Base-by-base conservation (phyloP, 2,797 vertebrate genomes). In the Sebastes cheni region DNA sequence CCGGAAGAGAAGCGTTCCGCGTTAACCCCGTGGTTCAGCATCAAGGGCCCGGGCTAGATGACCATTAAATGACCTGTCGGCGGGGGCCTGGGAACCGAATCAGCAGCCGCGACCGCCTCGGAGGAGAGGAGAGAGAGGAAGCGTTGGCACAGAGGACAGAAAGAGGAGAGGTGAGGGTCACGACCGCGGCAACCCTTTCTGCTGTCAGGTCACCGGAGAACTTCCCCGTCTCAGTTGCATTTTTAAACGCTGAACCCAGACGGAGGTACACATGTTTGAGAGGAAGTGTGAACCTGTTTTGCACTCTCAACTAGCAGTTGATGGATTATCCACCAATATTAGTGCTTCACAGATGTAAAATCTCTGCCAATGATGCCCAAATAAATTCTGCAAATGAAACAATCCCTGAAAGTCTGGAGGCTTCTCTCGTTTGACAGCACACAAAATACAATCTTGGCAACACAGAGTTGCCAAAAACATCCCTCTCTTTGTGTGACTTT, bases 51-150 rank as follows among this genome's bases (percentile, higher is more conserved):
- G 3, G 9, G 67, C 73, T 42, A 80, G 84, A 94, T 66, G 90
- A 92, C 89, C 91, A 87, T 94, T 86, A 91, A 90, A 92, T 84
- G 91, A 91, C 86, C 88, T 92, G 94, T 93, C 89, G 69, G 70
- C 89, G 3, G 77, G 85, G 86, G 88, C 91, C 91, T 94, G 92
- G 92, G 95, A 95, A 94, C 86, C n/a, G 32, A 27, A 27, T 59
- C 54, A 2, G 67, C 65, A 59, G 70, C 72, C 62, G 5, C 4
- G 61, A 71, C 66, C 2, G 34, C 27, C 50, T 75, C 73, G 20
- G 66, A 87, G n/a, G 27, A 78, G 52, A 66, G 70, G 46, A 12
- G 61, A 61, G 36, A 75, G 72, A 79, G 75, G 85, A 89, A 72
- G 81, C 20, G 4, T 34, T 23, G 72, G 52, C 20, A 55, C 3